Evolutionary conservation across 2,113 vertebrate genomes (phyloP).

Genomic region (Apaloderma vittatum): DNA sequence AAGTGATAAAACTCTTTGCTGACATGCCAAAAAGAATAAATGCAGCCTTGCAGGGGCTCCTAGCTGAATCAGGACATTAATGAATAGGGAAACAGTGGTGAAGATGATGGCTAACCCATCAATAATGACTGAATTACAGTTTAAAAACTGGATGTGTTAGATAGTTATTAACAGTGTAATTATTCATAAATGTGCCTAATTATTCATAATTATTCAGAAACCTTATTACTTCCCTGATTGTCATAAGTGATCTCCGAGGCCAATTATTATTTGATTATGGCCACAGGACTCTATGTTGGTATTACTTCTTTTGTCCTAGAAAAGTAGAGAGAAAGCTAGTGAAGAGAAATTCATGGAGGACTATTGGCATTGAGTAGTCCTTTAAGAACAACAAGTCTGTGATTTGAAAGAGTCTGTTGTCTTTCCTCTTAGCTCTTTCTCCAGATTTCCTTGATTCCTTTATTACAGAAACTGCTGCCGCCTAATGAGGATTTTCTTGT

Average conservation of each 20-base stretch:
- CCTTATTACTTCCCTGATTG: slow-evolving; percentile 83
- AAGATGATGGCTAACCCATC: slow-evolving; percentile 66
- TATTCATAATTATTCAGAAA: slow-evolving; percentile 88
- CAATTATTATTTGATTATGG: slow-evolving; percentile 82
- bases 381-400: slow-evolving; percentile 65
- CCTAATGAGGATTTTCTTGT: slow-evolving; percentile 79
- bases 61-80: slow-evolving; percentile 57
- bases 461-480: slow-evolving; percentile 62
- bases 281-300: slow-evolving; percentile 67
- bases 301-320: slow-evolving; percentile 59
- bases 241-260: slow-evolving; percentile 80
- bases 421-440: slow-evolving; percentile 53
- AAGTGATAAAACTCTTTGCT: not conserved
- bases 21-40: not conserved
- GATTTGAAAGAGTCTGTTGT: slow-evolving; percentile 53
- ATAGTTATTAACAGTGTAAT: slow-evolving; percentile 86
- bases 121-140: slow-evolving; percentile 80
- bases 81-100: slow-evolving; percentile 55
- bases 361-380: not conserved
- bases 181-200: slow-evolving; percentile 86
- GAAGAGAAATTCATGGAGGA: slow-evolving; percentile 21
- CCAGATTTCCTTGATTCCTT: slow-evolving; percentile 66
- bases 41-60: not conserved
- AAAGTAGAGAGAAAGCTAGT: slow-evolving; percentile 29
- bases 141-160: slow-evolving; percentile 81